phyloP scores from a whole-genome alignment of 2,888 invertebrate species.

The Andricus quercusramuli region DNA sequence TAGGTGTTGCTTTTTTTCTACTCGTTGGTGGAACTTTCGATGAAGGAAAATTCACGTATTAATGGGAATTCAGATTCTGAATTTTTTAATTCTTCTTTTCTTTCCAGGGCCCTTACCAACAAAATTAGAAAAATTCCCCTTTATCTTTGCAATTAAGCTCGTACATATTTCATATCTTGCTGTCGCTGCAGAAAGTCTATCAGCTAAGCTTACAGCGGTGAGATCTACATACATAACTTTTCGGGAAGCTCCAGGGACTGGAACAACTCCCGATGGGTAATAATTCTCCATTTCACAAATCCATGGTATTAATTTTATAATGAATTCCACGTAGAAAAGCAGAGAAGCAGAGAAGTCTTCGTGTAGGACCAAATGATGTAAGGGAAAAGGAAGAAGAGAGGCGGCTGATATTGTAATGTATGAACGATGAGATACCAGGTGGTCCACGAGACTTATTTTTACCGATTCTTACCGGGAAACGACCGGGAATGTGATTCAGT shows the following conservation, averaged over 20 bases:
- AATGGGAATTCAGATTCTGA: too few species aligned
- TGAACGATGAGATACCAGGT: constrained; percentile 21
- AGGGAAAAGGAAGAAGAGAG: neutral
- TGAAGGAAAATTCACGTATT: too few species aligned
- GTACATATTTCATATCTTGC: too few species aligned
- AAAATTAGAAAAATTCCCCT: neutral
- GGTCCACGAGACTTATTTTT: neutral
- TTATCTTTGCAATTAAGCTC: too few species aligned
- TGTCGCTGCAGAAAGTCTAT: too few species aligned
- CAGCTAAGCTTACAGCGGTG: neutral
- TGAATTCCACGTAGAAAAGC: constrained; percentile 18
- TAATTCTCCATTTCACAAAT: constrained; percentile 8
- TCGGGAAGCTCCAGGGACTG: neutral
- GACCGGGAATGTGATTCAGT: too few species aligned
- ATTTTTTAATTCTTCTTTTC: too few species aligned
- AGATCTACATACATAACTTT: neutral
- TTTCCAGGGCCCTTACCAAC: too few species aligned
- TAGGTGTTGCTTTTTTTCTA: too few species aligned
- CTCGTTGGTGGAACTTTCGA: too few species aligned
- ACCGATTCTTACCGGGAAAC: neutral
- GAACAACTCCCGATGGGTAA: constrained; percentile 4
- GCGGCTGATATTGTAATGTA: constrained; percentile 15
- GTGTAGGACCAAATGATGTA: neutral
- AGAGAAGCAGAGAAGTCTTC: neutral
- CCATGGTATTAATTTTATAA: constrained; percentile 22